Conservation (phyloP, 2,888 invertebrate genomes). For the Amphipyra berbera region DNA sequence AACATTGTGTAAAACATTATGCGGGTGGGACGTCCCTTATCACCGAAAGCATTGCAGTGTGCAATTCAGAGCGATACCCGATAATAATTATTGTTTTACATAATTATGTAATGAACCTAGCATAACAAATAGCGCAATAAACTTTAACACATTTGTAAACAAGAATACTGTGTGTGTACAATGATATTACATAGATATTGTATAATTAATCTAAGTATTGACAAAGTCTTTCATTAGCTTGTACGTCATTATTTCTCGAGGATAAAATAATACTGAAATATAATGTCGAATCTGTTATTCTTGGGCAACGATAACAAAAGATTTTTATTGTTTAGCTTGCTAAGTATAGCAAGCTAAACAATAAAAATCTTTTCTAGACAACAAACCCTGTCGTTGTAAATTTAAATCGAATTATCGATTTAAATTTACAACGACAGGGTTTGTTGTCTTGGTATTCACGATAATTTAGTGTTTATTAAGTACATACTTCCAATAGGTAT, state of each 20-base stretch:
- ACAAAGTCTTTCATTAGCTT: neutral
- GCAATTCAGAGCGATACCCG: slow-evolving; percentile 70
- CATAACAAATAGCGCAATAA: slow-evolving; percentile 56
- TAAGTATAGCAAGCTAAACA: too few relatives aligned
- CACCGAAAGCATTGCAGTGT: slow-evolving; percentile 65
- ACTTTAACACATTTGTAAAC: slow-evolving; percentile 46
- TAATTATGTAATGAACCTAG: slow-evolving; percentile 72
- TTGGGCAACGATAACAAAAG: too few relatives aligned
- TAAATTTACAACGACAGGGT: slow-evolving; percentile 1
- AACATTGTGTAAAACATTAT: slow-evolving; percentile 61
- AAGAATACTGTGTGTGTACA: slow-evolving; percentile 15
- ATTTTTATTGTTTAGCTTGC: neutral
- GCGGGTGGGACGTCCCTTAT: slow-evolving; percentile 72
- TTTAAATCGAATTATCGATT: slow-evolving; percentile 1
- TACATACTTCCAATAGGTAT: neutral
- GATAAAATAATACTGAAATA: neutral
- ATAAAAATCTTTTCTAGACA: too few relatives aligned
- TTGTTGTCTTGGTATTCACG: slow-evolving; percentile 1
- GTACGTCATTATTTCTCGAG: neutral
- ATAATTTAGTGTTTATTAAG: neutral
- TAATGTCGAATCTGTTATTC: too few relatives aligned
- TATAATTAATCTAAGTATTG: slow-evolving; percentile 13
- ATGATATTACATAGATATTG: neutral
- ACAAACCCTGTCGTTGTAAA: neutral
- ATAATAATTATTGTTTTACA: slow-evolving; percentile 74